Conservation (phyloP, 64 coral and sea anemone species). For the Montipora foliosa region DNA sequence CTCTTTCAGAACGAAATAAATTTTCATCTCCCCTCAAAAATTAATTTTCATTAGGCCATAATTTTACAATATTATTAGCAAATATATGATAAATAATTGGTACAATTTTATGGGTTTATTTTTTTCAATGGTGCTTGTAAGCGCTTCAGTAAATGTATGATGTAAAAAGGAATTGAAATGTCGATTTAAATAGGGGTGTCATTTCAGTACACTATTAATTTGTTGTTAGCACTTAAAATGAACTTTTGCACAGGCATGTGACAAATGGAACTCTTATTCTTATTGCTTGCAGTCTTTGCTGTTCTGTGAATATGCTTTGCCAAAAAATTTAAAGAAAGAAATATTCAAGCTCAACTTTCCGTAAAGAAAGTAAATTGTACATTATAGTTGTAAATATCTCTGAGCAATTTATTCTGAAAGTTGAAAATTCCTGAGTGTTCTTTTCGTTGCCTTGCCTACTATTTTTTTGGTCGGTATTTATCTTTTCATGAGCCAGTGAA, state of each 20-base stretch:
- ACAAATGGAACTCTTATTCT: background rate
- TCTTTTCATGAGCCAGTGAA: background rate
- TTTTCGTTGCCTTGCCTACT: background rate
- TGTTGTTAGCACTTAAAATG: no score
- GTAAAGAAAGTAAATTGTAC: slow-evolving; percentile 10
- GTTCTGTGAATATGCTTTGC: background rate
- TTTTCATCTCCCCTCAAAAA: background rate
- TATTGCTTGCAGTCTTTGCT: background rate
- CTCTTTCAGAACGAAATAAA: background rate
- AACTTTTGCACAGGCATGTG: no score
- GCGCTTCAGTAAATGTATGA: background rate
- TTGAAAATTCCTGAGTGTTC: background rate
- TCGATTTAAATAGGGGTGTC: no score
- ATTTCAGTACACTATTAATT: no score
- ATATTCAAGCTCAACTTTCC: background rate
- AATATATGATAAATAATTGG: background rate
- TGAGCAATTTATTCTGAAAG: background rate
- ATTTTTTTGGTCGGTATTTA: background rate
- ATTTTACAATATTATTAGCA: slow-evolving; percentile 8
- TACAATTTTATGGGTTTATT: background rate
- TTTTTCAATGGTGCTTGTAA: background rate
- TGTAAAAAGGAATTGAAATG: no score
- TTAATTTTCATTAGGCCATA: background rate
- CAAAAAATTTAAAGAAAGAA: background rate
- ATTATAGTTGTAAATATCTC: slow-evolving; percentile 32